phyloP scores from a whole-genome alignment of 2,113 vertebrate genomes.

The Triplophysa siluroides region DNA sequence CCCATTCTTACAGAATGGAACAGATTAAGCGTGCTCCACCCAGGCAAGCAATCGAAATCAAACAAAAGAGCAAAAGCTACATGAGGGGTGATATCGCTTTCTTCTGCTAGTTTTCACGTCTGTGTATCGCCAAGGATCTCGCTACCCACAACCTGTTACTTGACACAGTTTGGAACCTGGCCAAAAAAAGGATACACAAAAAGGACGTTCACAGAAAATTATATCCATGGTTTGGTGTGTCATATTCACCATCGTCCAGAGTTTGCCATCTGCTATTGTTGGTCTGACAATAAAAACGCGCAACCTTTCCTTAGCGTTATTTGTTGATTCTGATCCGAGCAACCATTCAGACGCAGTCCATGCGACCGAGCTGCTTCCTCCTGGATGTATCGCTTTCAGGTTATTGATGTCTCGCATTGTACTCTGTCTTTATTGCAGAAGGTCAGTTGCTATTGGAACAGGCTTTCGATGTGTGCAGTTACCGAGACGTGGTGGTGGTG shows the following conservation, averaged over 20 bases:
- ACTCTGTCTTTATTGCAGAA: conserved; percentile 61
- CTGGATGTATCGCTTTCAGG: conserved; percentile 67
- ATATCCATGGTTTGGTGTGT: conserved; percentile 63
- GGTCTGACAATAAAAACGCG: conserved; percentile 64
- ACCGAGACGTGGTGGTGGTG: conserved; percentile 57
- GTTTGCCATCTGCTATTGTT: conserved; percentile 70
- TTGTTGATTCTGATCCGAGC: conserved; percentile 58
- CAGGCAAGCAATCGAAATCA: conserved; percentile 61
- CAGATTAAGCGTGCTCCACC: conserved; percentile 65
- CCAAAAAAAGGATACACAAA: conserved; percentile 67
- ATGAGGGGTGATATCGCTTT: conserved; percentile 48
- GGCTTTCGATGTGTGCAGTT: conserved; percentile 51
- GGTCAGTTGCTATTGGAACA: conserved; percentile 65
- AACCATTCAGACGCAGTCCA: conserved; percentile 62
- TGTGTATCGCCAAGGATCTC: conserved; percentile 47
- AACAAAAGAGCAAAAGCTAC: conserved; percentile 42
- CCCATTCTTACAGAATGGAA: conserved; percentile 62
- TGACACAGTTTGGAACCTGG: conserved; percentile 61
- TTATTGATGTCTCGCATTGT: conserved; percentile 73
- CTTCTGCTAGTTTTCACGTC: conserved; percentile 30
- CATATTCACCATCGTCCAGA: conserved; percentile 55
- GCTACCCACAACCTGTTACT: conserved; percentile 63
- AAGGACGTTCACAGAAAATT: conserved; percentile 51
- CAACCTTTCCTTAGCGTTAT: conserved; percentile 62
- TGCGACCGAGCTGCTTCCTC: conserved; percentile 67